Conservation (phyloP, 2,888 invertebrate genomes). For the Argyresthia albistria region DNA sequence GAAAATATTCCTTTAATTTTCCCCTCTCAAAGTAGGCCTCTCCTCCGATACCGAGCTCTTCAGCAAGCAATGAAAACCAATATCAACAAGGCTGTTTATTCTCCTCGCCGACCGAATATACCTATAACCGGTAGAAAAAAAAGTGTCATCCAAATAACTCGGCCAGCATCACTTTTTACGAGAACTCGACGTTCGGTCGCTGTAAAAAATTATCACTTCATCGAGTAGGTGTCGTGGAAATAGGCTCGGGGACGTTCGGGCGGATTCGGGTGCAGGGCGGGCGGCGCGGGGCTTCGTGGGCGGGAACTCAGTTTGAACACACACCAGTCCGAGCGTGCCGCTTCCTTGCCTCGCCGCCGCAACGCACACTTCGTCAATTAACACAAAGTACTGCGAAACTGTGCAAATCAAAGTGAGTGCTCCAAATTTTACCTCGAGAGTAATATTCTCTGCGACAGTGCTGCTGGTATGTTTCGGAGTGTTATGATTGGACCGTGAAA, state of each 20-base stretch:
- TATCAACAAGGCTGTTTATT: not conserved
- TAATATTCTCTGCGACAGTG: not conserved
- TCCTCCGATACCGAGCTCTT: not conserved
- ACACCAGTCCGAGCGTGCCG: not conserved
- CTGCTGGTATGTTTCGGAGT: not conserved
- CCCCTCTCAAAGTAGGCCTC: no score
- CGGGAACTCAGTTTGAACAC: constrained; percentile 39
- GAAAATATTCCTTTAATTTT: no score
- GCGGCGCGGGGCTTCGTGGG: constrained; percentile 40
- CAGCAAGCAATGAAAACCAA: not conserved
- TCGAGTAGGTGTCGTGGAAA: constrained; percentile 59
- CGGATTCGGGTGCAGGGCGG: constrained; percentile 31
- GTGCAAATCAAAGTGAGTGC: not conserved
- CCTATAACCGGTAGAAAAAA: not conserved
- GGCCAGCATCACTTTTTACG: constrained; percentile 5
- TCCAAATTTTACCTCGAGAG: no score
- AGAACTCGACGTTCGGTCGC: constrained; percentile 49
- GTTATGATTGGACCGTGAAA: not conserved
- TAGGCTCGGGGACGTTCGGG: constrained; percentile 25
- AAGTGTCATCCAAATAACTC: constrained; percentile 1
- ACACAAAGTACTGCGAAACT: not conserved
- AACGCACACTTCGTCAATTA: not conserved
- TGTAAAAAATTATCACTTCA: constrained; percentile 70
- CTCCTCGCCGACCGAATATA: not conserved
- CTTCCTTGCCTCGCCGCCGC: not conserved